Conservation (phyloP, 2,888 invertebrate species). For the Agonopterix heracliana region DNA sequence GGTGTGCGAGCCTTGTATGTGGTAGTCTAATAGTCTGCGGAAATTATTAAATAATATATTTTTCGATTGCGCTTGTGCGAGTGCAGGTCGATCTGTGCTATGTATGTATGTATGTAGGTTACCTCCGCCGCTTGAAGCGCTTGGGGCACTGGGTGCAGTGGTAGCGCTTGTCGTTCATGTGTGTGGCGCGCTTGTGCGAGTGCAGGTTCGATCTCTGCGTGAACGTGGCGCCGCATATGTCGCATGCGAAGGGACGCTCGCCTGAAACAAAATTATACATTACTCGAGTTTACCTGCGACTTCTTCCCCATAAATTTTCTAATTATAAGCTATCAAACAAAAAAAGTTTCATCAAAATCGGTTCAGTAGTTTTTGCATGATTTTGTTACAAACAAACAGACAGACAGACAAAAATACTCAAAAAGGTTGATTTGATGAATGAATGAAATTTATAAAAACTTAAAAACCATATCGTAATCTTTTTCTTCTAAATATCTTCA, state of each 20-base stretch:
- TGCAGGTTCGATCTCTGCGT: slow-evolving; percentile 89
- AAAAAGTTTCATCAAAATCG: no score
- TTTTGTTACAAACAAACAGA: no score
- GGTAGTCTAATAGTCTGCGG: slow-evolving; percentile 83
- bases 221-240: slow-evolving; percentile 86
- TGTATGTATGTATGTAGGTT: not conserved
- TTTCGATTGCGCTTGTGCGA: not conserved
- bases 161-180: slow-evolving; percentile 84
- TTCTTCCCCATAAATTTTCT: no score
- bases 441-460: no score
- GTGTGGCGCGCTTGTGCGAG: slow-evolving; percentile 87
- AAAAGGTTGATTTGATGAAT: no score
- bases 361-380: no score
- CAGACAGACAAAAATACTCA: not conserved
- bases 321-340: no score
- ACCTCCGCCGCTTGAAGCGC: slow-evolving; percentile 81
- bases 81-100: no score
- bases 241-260: slow-evolving; percentile 87
- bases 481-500: no score
- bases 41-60: not conserved
- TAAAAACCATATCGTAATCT: no score
- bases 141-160: slow-evolving; percentile 83
- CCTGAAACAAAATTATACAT: slow-evolving; percentile 57
- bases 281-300: no score
- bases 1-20: slow-evolving; percentile 87